Base-by-base conservation (phyloP, 2,113 vertebrate species). In the Phyllopteryx taeniolatus region DNA sequence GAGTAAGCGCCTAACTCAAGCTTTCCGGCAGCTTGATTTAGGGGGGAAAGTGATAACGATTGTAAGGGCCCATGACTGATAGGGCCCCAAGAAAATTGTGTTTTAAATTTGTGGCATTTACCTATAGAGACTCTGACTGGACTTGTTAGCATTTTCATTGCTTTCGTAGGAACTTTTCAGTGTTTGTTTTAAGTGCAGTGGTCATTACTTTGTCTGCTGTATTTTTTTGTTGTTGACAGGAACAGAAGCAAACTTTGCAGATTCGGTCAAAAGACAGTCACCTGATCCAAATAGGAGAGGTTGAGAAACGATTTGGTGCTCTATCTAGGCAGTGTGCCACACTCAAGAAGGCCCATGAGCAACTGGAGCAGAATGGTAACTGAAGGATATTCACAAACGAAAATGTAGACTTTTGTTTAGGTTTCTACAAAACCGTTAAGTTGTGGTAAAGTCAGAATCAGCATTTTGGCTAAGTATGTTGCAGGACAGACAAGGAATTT, bases 341-440 rank as follows among this genome's bases (percentile, higher is more conserved):
- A 19, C 69, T 98, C 71, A 98, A 94, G 86, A 92, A 93, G 69
- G 90, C 86, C 60, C 95, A 98, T 76, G 90, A 88, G 81, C 91
- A 92, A 72, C 91, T 98, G 31, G 94, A 96, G 79, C 94, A 94
- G 62, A 95, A 94, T 72, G 96, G 97, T 98, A 94, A 72, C 31
- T 59, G 35, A 54, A 54, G 65, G 71, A 44, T 64, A 35, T 61
- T 33, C 14, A 8, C 44, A 53, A 47, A 61, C 46, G 31, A 5
- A 62, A 47, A 31, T 27, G 80, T 31, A 60, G 7, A 63, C 8
- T n/a, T 17, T 44, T 60, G 11, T 33, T 57, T n/a, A 8, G n/a
- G 6, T 61, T 61, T 17, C 22, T 57, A 13, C 10, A 57, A 57
- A 27, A 57, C 7, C 17, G 33, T 35, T 17, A 8, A 19, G 5